Evolutionary conservation across 2,797 vertebrate species (phyloP).

Genomic region (Lutra lutra): DNA sequence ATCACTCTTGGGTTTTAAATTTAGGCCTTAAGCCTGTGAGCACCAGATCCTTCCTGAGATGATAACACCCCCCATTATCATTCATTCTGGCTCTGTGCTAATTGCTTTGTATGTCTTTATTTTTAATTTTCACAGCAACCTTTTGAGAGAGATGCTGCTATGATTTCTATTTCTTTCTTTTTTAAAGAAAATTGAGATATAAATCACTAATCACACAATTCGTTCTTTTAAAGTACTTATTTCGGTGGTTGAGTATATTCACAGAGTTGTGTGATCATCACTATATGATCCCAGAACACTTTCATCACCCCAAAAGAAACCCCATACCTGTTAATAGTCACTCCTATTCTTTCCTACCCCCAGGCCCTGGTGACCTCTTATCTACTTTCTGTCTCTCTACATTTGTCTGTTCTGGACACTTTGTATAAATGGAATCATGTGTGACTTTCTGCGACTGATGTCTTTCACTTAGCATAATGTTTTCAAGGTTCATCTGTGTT

Average conservation of each 20-base stretch:
- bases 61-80: neutral
- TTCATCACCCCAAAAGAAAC: neutral
- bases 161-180: neutral
- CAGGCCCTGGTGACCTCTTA: neutral
- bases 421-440: neutral
- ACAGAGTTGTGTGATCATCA: neutral
- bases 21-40: neutral
- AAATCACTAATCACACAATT: neutral
- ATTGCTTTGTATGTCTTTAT: neutral
- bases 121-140: neutral
- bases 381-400: neutral
- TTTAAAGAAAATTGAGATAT: neutral
- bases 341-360: neutral
- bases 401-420: neutral
- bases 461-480: neutral
- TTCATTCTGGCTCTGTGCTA: neutral
- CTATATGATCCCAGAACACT: neutral
- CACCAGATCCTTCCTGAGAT: neutral
- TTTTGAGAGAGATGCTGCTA: neutral
- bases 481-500: neutral
- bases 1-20: neutral
- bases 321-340: neutral
- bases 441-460: neutral
- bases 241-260: neutral
- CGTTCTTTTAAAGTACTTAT: neutral